Evolutionary conservation across 2,888 invertebrate species (phyloP).

Genomic region (Tryphoninae sp.): DNA sequence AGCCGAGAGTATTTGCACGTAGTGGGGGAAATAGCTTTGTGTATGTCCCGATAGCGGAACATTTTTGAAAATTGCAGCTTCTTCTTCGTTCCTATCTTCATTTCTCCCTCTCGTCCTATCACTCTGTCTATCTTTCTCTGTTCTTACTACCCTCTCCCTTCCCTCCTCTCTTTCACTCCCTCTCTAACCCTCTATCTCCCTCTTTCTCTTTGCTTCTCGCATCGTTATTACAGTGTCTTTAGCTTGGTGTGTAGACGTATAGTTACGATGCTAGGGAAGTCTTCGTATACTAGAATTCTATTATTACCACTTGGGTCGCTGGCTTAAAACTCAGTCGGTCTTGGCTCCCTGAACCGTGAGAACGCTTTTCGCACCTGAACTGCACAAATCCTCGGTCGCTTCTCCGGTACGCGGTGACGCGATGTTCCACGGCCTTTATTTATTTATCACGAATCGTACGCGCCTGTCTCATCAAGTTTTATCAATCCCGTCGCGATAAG

Average conservation of each 20-base stretch:
- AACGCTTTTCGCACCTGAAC: conserved; percentile 77
- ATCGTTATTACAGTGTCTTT: conserved; percentile 70
- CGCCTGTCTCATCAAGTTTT: not conserved
- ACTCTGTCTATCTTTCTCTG: conserved; percentile 19
- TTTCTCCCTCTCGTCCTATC: conserved; percentile 16
- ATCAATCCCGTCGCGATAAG: not conserved
- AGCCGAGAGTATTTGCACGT: conserved; percentile 19
- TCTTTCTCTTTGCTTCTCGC: conserved; percentile 54
- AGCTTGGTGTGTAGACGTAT: conserved; percentile 55
- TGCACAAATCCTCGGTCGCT: conserved; percentile 51
- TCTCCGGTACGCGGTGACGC: conserved; percentile 59
- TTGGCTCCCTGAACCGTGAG: conserved; percentile 81
- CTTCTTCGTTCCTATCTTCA: conserved; percentile 20
- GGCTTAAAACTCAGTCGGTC: conserved; percentile 80
- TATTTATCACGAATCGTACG: not conserved
- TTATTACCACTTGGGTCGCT: conserved; percentile 77
- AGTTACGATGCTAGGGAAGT: conserved; percentile 73
- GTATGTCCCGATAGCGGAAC: conserved; percentile 20
- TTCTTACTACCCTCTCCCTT: conserved; percentile 2
- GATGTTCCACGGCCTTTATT: conserved; percentile 18
- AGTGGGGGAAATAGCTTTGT: conserved; percentile 34
- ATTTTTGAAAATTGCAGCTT: conserved; percentile 29
- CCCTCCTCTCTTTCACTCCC: conserved; percentile 26
- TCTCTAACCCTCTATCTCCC: not conserved
- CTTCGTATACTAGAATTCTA: conserved; percentile 79